Percentiles rank a stretch among this genome's conserved stretches.
Evolutionary conservation across 2,888 invertebrate genomes (phyloP).

Genomic region (Stenchaetothrips biformis): DNA sequence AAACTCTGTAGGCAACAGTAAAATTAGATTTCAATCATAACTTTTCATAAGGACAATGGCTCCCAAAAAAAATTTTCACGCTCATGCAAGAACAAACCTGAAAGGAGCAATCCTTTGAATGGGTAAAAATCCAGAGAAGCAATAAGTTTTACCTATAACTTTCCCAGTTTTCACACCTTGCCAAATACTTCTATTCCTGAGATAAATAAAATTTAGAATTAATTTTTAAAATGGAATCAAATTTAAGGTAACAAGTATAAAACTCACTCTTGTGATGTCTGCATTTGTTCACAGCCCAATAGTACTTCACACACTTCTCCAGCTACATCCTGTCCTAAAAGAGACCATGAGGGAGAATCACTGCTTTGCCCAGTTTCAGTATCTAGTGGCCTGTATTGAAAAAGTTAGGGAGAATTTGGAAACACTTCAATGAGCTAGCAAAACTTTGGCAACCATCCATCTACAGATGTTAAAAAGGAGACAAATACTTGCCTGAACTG

Average conservation of each 20-base stretch:
- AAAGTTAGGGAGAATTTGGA: too few relatives aligned
- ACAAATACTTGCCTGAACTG: background rate
- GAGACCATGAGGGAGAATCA: slow-evolving; percentile 31
- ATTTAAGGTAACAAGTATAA: background rate
- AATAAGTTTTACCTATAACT: background rate
- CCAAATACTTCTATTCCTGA: background rate
- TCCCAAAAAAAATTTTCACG: too few relatives aligned
- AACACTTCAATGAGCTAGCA: background rate
- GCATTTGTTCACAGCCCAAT: slow-evolving; percentile 17
- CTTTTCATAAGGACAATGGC: too few relatives aligned
- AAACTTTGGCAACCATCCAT: too few relatives aligned
- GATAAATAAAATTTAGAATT: background rate
- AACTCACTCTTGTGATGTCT: background rate
- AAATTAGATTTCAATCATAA: background rate
- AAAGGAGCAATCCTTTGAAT: slow-evolving; percentile 2
- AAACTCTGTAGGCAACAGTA: background rate
- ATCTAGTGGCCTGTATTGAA: too few relatives aligned
- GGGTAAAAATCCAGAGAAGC: background rate
- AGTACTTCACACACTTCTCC: slow-evolving; percentile 33
- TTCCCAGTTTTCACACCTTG: background rate
- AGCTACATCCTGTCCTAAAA: slow-evolving; percentile 32
- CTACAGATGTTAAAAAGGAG: too few relatives aligned
- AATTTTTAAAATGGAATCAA: too few relatives aligned
- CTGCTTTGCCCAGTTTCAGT: too few relatives aligned
- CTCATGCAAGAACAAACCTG: background rate